These are phyloP conservation scores for Trochalopteron elliotii DNA, from an alignment of 2,113 vertebrate genomes.

Conservation along the genomic window DNA sequence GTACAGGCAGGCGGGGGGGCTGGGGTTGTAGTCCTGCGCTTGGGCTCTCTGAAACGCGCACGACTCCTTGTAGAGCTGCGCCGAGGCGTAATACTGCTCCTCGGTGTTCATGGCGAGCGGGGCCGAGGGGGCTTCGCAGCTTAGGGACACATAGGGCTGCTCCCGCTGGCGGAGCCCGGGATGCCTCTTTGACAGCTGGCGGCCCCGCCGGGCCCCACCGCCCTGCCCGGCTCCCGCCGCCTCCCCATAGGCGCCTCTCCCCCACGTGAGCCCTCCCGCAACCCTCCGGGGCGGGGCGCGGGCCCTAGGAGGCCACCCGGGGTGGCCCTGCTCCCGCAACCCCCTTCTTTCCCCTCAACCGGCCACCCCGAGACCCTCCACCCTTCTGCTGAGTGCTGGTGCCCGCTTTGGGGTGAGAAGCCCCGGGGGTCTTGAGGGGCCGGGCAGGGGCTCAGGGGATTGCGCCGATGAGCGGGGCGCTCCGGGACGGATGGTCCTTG, in stretches of 20 bases:
- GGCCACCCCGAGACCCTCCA: too few species aligned
- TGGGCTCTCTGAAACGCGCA: conserved; percentile 88
- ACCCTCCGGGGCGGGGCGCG: conserved; percentile 55
- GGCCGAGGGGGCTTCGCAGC: neutral
- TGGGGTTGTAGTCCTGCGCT: conserved; percentile 83
- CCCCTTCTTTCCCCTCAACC: neutral
- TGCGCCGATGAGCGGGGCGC: neutral
- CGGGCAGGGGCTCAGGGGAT: too few species aligned
- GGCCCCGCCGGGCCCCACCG: neutral
- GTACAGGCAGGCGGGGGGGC: conserved; percentile 92
- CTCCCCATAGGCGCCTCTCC: conserved; percentile 68
- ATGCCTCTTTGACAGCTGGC: conserved; percentile 75
- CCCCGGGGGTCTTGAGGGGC: rapidly evolving
- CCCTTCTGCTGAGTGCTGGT: neutral
- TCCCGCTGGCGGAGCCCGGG: neutral
- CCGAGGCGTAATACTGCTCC: conserved; percentile 86
- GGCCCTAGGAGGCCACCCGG: conserved; percentile 22
- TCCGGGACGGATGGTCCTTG: too few species aligned
- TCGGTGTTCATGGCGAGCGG: conserved; percentile 89
- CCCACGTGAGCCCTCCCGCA: conserved; percentile 71
- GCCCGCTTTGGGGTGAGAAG: neutral
- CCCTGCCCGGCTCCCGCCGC: neutral
- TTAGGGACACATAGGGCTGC: conserved; percentile 22
- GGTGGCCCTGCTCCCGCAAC: neutral
- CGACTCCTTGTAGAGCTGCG: conserved; percentile 91